Conservation (phyloP, 1,140 invertebrate genomes). For the Trichogramma pretiosum region DNA sequence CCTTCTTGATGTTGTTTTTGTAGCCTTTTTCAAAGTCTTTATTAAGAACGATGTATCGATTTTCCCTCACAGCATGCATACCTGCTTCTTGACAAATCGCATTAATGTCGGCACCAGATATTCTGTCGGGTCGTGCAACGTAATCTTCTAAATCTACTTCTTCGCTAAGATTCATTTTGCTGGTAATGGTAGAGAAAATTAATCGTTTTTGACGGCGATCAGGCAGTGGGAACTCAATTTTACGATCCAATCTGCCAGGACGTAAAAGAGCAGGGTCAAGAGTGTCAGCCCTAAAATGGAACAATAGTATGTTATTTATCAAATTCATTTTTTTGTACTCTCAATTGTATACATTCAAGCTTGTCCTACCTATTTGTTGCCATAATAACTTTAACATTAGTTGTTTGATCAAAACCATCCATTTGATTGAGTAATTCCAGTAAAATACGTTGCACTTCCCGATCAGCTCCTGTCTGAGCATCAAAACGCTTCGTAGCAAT, state of each 20-base stretch:
- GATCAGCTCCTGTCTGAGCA: conserved; percentile 97
- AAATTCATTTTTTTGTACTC: not conserved
- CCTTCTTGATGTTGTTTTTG: conserved; percentile 99
- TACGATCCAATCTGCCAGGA: conserved; percentile 94
- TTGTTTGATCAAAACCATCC: conserved; percentile 99
- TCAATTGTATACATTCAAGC: not conserved
- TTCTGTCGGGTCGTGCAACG: conserved; percentile 94
- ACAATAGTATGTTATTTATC: conserved; percentile 13
- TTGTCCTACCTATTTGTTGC: conserved; percentile 73
- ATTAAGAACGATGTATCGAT: conserved; percentile 94
- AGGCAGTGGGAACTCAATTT: conserved; percentile 98
- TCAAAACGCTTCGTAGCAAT: conserved; percentile 98
- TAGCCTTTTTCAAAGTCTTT: conserved; percentile 99
- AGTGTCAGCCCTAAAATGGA: conserved; percentile 73
- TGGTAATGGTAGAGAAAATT: conserved; percentile 95
- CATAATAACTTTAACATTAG: conserved; percentile 99
- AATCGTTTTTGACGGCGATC: conserved; percentile 96
- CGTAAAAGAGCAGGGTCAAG: conserved; percentile 94
- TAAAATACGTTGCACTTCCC: conserved; percentile 97
- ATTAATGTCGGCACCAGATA: conserved; percentile 98
- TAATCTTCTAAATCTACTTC: conserved; percentile 99
- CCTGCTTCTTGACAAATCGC: conserved; percentile 98
- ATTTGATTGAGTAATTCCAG: conserved; percentile 98
- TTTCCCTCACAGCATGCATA: conserved; percentile 95
- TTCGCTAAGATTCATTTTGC: conserved; percentile 99